Conservation (phyloP, 1,140 invertebrate species). For the Drosophila persimilis region DNA sequence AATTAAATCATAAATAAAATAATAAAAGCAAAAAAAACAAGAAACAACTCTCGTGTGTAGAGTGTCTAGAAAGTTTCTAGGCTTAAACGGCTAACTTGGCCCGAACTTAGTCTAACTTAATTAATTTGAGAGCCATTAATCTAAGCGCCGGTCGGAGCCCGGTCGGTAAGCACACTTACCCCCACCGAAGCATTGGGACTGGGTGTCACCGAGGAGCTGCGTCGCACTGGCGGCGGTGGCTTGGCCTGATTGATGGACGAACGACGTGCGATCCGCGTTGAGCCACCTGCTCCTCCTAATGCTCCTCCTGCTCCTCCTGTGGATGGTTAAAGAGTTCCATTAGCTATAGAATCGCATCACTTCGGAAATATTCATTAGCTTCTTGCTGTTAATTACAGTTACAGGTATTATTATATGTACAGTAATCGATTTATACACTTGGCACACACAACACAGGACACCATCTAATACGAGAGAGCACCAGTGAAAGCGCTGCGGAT, state of each 20-base stretch:
- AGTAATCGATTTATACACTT: slow-evolving; percentile 37
- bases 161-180: slow-evolving; percentile 54
- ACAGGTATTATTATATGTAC: slow-evolving; percentile 24
- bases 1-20: slow-evolving; percentile 68
- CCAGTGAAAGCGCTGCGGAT: slow-evolving; percentile 10
- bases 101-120: slow-evolving; percentile 5
- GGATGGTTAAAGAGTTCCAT: slow-evolving; percentile 26
- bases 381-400: slow-evolving; percentile 56
- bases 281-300: slow-evolving; percentile 42
- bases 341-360: slow-evolving; percentile 6
- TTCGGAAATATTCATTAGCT: background rate
- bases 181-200: slow-evolving; percentile 67
- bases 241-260: slow-evolving; percentile 87
- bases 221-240: slow-evolving; percentile 92
- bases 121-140: background rate
- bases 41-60: slow-evolving; percentile 19
- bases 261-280: slow-evolving; percentile 77
- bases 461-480: slow-evolving; percentile 38
- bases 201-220: slow-evolving; percentile 91
- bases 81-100: slow-evolving; percentile 53
- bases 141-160: no score
- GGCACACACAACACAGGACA: slow-evolving; percentile 66
- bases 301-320: slow-evolving; percentile 44
- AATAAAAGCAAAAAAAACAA: slow-evolving; percentile 51
- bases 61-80: background rate